These are phyloP conservation scores for Verasper variegatus DNA, from an alignment of 2,113 vertebrate genomes.

Conservation along the genomic window DNA sequence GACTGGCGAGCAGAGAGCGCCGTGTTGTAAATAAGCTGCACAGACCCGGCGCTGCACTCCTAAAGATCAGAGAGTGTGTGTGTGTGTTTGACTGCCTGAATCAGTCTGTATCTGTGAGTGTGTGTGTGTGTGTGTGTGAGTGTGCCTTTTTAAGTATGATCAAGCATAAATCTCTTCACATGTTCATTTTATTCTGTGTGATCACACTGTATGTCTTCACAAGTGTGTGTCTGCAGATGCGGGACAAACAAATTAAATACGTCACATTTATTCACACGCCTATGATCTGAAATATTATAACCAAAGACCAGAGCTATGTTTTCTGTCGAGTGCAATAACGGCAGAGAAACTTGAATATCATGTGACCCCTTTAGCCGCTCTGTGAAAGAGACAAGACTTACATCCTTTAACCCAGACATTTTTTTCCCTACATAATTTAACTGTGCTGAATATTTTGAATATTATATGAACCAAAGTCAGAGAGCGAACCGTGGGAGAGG, in stretches of 20 bases:
- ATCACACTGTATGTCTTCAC: not conserved
- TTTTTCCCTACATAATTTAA: slow-evolving; percentile 69
- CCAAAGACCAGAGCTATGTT: not conserved
- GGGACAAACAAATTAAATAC: slow-evolving; percentile 14
- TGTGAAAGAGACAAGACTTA: not conserved
- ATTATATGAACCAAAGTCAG: slow-evolving; percentile 51
- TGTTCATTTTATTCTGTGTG: not conserved
- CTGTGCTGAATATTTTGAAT: slow-evolving; percentile 59
- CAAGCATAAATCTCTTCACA: not conserved
- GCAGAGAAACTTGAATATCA: not conserved
- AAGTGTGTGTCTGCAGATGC: slow-evolving; percentile 10
- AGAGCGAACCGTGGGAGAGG: slow-evolving; percentile 24
- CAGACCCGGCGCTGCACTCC: slow-evolving; percentile 19
- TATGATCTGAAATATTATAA: not conserved
- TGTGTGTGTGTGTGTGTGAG: slow-evolving; percentile 7
- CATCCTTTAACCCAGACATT: slow-evolving; percentile 59
- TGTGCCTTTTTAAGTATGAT: not conserved
- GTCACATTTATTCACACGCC: slow-evolving; percentile 1
- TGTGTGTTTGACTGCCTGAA: slow-evolving; percentile 4
- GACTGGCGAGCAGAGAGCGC: slow-evolving; percentile 26
- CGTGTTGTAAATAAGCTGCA: slow-evolving; percentile 27
- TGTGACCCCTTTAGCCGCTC: not conserved
- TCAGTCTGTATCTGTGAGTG: slow-evolving; percentile 14
- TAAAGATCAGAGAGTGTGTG: slow-evolving; percentile 13
- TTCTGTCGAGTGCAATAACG: slow-evolving; percentile 24